Conservation (phyloP, 2,113 vertebrate species). For the Malaclemys terrapin region DNA sequence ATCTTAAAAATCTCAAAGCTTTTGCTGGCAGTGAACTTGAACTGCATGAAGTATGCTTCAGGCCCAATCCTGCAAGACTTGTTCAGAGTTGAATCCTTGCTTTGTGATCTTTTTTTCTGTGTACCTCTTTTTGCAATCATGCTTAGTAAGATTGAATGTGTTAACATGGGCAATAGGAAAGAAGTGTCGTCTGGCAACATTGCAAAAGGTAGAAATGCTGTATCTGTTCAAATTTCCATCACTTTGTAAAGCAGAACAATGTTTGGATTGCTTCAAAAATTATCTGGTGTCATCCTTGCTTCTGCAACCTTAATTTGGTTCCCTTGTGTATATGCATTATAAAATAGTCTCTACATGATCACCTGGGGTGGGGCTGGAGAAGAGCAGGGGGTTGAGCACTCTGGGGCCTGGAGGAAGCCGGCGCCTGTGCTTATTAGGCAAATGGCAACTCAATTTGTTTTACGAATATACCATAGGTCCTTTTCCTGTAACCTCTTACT, state of each 20-base stretch:
- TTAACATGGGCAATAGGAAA: background rate
- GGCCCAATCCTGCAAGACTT: background rate
- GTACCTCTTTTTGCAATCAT: fast-evolving
- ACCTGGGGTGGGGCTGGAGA: too few relatives aligned
- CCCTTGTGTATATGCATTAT: background rate
- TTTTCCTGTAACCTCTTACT: background rate
- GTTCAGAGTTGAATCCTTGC: background rate
- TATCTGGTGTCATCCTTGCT: background rate
- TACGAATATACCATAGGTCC: background rate
- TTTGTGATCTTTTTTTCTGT: background rate
- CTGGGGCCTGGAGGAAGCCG: too few relatives aligned
- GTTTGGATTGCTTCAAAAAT: too few relatives aligned
- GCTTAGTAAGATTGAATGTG: background rate
- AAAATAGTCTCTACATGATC: background rate
- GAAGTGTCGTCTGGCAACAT: background rate
- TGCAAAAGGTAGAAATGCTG: too few relatives aligned
- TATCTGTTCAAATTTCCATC: background rate
- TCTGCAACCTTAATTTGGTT: background rate
- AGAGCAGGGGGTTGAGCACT: too few relatives aligned
- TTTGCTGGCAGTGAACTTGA: background rate
- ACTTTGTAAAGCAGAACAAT: background rate
- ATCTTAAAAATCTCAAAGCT: background rate
- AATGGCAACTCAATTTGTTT: background rate
- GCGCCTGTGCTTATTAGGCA: background rate
- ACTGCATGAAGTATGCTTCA: background rate